phyloP scores from a whole-genome alignment of 2,888 invertebrate species.

The Muscina levida region DNA sequence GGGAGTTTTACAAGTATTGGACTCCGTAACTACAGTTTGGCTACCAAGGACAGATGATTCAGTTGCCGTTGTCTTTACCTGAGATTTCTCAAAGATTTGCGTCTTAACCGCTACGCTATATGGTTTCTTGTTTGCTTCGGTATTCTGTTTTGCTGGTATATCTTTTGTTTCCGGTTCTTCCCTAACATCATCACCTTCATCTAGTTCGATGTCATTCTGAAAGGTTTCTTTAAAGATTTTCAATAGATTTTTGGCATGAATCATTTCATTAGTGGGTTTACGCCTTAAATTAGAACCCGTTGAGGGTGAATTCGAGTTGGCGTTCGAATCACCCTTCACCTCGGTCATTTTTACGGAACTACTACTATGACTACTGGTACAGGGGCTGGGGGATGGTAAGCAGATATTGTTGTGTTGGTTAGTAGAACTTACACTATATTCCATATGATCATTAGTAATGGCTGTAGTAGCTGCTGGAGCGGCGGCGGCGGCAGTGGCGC shows the following conservation, averaged over 20 bases:
- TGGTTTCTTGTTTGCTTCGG: background rate
- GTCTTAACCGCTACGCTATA: slow-evolving; percentile 39
- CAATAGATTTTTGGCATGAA: slow-evolving; percentile 76
- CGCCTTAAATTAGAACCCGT: slow-evolving; percentile 72
- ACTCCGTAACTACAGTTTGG: background rate
- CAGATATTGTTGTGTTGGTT: slow-evolving; percentile 68
- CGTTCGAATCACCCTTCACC: slow-evolving; percentile 55
- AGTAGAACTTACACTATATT: slow-evolving; percentile 79
- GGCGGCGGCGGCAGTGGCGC: slow-evolving; percentile 63
- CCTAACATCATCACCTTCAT: slow-evolving; percentile 67
- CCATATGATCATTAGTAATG: slow-evolving; percentile 72
- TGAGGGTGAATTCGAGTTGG: slow-evolving; percentile 17
- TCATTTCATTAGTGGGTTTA: slow-evolving; percentile 77
- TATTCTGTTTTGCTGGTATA: background rate
- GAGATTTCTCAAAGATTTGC: slow-evolving; percentile 44
- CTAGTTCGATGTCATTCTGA: slow-evolving; percentile 74
- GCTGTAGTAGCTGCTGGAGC: slow-evolving; percentile 37
- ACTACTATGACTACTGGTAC: slow-evolving; percentile 65
- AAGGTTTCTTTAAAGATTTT: slow-evolving; percentile 78
- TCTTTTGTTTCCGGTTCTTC: slow-evolving; percentile 46
- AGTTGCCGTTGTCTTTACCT: background rate
- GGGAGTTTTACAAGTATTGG: background rate
- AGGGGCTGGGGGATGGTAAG: slow-evolving; percentile 49
- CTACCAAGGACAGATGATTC: background rate
- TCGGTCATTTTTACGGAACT: slow-evolving; percentile 9